phyloP scores from a whole-genome alignment of 2,113 vertebrate species.

The Otocyon megalotis region DNA sequence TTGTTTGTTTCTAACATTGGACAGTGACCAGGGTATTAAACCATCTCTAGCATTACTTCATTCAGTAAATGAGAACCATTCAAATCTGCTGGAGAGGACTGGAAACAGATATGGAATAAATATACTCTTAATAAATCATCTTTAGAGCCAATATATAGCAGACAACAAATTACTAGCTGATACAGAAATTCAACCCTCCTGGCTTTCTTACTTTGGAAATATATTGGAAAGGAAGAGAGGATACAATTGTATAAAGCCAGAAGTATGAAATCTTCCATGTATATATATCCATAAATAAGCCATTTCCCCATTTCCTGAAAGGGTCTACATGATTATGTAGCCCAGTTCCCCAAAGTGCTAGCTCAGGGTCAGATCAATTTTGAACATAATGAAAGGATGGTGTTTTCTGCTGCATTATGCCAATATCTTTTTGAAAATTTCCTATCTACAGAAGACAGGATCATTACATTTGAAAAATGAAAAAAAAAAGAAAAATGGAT shows the following conservation, averaged over 20 bases:
- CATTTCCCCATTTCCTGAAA: constrained; percentile 82
- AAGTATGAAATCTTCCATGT: constrained; percentile 75
- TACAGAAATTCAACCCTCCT: constrained; percentile 37
- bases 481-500: constrained; percentile 80
- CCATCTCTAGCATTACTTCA: constrained; percentile 68
- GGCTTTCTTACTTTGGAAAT: constrained; percentile 56
- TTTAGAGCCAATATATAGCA: constrained; percentile 73
- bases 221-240: constrained; percentile 54
- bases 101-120: constrained; percentile 62
- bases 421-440: constrained; percentile 84
- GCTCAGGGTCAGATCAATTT: constrained; percentile 82
- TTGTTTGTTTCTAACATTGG: not conserved
- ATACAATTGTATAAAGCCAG: constrained; percentile 69
- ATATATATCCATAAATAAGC: constrained; percentile 81
- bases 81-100: constrained; percentile 60
- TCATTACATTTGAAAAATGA: constrained; percentile 80
- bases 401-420: constrained; percentile 73
- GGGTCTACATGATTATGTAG: constrained; percentile 78
- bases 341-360: constrained; percentile 79
- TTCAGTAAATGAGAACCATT: constrained; percentile 65
- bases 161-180: constrained; percentile 65
- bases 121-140: constrained; percentile 60
- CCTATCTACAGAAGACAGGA: constrained; percentile 68
- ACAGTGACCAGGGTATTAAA: constrained; percentile 50
- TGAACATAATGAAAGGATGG: constrained; percentile 78